Evolutionary conservation across 2,797 vertebrate genomes (phyloP).

Genomic region (Mus minutoides): DNA sequence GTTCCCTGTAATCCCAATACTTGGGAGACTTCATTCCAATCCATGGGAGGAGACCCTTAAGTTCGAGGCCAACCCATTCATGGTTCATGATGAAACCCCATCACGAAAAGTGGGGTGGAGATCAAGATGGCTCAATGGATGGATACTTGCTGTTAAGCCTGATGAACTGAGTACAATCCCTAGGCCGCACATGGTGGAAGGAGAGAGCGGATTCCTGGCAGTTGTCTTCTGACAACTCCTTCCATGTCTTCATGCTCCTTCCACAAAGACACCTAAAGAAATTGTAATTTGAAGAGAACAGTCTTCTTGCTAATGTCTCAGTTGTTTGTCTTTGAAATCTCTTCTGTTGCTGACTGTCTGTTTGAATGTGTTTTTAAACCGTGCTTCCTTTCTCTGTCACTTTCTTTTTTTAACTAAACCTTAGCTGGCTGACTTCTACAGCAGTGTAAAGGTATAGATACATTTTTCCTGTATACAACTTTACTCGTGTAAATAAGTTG

Average conservation of each 20-base stretch:
- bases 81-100: too few relatives aligned
- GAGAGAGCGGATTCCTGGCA: background rate
- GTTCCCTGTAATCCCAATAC: background rate
- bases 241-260: too few relatives aligned
- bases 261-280: background rate
- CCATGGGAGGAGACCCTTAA: background rate
- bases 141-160: background rate
- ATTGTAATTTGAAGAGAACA: background rate
- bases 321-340: slow-evolving; percentile 77
- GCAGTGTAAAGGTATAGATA: slow-evolving; percentile 85
- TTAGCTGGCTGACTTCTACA: slow-evolving; percentile 88
- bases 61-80: background rate
- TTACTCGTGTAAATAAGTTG: slow-evolving; percentile 57
- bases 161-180: too few relatives aligned
- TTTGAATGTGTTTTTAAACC: slow-evolving; percentile 84
- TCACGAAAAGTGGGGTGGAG: background rate
- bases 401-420: slow-evolving; percentile 76
- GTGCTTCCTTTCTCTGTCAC: slow-evolving; percentile 84
- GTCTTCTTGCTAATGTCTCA: slow-evolving; percentile 70
- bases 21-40: background rate
- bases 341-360: slow-evolving; percentile 81
- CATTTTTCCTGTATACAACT: slow-evolving; percentile 77
- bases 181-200: background rate
- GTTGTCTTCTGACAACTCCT: too few relatives aligned
- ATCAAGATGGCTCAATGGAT: background rate